Evolutionary conservation across 2,113 vertebrate genomes (phyloP).

Genomic region (Oplegnathus fasciatus): DNA sequence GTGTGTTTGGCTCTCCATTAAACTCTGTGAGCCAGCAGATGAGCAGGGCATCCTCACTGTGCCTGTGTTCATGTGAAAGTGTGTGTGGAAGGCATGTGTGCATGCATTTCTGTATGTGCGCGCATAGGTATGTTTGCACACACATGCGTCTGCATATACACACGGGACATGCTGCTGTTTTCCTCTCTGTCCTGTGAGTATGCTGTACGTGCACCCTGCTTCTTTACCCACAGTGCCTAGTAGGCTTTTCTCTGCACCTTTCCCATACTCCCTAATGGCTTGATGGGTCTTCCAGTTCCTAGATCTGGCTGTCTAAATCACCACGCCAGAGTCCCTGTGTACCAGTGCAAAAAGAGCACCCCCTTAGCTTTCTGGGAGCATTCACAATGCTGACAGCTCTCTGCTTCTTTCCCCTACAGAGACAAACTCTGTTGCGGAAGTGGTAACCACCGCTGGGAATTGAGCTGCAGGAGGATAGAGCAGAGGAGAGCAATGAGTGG

Average conservation of each 20-base stretch:
- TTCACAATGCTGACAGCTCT: conserved; percentile 54
- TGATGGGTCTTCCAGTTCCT: conserved; percentile 51
- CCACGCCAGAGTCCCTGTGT: conserved; percentile 27
- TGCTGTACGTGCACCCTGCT: conserved; percentile 12
- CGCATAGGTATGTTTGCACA: conserved; percentile 17
- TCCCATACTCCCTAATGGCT: conserved; percentile 47
- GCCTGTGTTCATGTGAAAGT: conserved; percentile 7
- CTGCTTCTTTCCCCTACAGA: conserved; percentile 35
- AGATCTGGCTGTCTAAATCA: conserved; percentile 36
- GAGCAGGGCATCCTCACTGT: conserved; percentile 41
- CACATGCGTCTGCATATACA: background rate
- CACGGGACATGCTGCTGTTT: background rate
- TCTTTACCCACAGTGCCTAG: conserved; percentile 39
- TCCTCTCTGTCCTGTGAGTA: background rate
- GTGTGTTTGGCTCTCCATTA: conserved; percentile 58
- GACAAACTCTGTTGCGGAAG: conserved; percentile 60
- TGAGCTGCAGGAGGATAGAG: conserved; percentile 53
- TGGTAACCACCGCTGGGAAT: conserved; percentile 64
- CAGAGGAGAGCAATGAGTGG: conserved; percentile 64
- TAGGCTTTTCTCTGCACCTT: conserved; percentile 43
- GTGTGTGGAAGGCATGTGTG: conserved; percentile 18
- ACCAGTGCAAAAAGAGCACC: conserved; percentile 39
- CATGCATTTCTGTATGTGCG: background rate
- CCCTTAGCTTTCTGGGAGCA: conserved; percentile 45
- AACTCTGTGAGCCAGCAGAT: conserved; percentile 60